These are phyloP conservation scores for Liposcelis brunnea DNA, from an alignment of 2,888 invertebrate genomes.

Conservation along the genomic window DNA sequence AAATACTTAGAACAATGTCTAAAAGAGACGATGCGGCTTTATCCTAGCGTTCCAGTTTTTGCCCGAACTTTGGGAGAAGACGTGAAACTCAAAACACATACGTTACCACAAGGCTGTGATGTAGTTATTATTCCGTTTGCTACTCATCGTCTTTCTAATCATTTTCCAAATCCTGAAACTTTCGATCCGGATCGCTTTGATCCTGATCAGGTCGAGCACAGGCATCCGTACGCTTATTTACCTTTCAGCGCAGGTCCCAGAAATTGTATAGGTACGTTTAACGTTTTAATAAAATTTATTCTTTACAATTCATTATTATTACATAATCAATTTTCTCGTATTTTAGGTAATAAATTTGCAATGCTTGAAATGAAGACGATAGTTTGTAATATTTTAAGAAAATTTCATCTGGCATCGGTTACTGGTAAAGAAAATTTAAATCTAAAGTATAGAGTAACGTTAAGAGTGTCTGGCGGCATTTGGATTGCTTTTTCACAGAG, in stretches of 20 bases:
- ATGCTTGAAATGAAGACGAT: constrained; percentile 44
- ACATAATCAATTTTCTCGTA: not conserved
- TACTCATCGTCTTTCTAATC: constrained; percentile 36
- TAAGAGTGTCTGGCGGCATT: constrained; percentile 38
- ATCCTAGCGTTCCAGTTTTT: constrained; percentile 24
- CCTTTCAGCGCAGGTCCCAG: constrained; percentile 42
- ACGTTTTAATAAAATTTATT: not conserved
- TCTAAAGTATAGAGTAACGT: constrained; percentile 34
- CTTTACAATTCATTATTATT: not conserved
- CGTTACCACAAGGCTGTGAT: constrained; percentile 35
- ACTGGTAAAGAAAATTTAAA: constrained; percentile 31
- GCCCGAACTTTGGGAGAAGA: constrained; percentile 23
- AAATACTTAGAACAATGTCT: constrained; percentile 23
- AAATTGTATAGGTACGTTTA: constrained; percentile 35
- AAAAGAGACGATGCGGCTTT: constrained; percentile 24
- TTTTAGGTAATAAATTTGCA: constrained; percentile 46
- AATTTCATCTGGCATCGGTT: constrained; percentile 31
- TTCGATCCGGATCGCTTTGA: constrained; percentile 39
- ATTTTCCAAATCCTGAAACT: constrained; percentile 36
- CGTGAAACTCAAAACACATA: constrained; percentile 25
- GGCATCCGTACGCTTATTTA: constrained; percentile 38
- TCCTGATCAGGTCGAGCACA: constrained; percentile 29
- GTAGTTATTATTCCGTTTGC: constrained; percentile 35
- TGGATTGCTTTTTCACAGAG: constrained; percentile 34
- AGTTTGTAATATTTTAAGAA: constrained; percentile 33